Evolutionary conservation across 2,888 invertebrate genomes (phyloP).

Genomic region (Nomada goodeniana): DNA sequence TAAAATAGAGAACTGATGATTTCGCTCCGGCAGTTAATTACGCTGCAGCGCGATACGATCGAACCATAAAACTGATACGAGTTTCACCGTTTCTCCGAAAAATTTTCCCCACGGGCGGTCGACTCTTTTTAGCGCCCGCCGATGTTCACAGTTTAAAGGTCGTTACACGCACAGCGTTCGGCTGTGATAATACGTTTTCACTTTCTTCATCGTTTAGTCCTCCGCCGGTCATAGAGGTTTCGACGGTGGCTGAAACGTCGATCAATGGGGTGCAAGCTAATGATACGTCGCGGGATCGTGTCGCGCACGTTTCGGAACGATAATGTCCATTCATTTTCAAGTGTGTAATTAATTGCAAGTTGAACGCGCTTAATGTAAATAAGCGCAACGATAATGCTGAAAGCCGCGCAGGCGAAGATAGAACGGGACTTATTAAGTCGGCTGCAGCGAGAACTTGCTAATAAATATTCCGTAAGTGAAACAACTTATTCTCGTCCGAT

Average conservation of each 20-base stretch:
- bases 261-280: background rate
- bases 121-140: background rate
- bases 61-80: background rate
- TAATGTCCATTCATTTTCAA: conserved; percentile 32
- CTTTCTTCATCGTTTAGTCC: background rate
- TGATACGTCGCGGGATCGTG: background rate
- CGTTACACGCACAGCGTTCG: background rate
- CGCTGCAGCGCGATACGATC: background rate
- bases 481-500: conserved; percentile 44
- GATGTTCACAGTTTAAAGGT: background rate
- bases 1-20: background rate
- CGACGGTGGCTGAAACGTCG: background rate
- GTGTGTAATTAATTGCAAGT: conserved; percentile 28
- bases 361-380: conserved; percentile 45
- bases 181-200: background rate
- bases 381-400: conserved; percentile 36
- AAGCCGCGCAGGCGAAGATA: conserved; percentile 14
- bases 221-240: background rate
- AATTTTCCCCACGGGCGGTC: background rate
- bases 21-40: background rate
- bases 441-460: conserved; percentile 30
- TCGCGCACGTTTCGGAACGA: conserved; percentile 11
- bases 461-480: conserved; percentile 46
- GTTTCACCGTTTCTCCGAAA: background rate
- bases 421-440: conserved; percentile 30